Evolutionary conservation across 1,140 invertebrate genomes (phyloP).

Genomic region (Reticulitermes speratus): DNA sequence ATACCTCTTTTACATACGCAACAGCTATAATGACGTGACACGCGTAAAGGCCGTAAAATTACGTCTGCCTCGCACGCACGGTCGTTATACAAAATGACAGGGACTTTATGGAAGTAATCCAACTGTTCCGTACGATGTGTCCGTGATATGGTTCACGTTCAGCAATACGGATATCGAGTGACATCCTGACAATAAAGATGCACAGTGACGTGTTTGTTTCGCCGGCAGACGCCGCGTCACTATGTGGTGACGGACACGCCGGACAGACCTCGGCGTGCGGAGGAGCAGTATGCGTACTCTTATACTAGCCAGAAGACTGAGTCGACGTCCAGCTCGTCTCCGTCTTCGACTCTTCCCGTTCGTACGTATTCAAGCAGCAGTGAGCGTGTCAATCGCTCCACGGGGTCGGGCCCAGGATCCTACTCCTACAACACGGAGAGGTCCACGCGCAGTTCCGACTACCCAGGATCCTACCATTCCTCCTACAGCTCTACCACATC

Average conservation of each 20-base stretch:
- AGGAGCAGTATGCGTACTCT: constrained; percentile 80
- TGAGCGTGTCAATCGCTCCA: constrained; percentile 63
- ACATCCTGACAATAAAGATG: too few relatives aligned
- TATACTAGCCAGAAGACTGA: constrained; percentile 62
- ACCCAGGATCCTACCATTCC: constrained; percentile 71
- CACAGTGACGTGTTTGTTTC: not conserved
- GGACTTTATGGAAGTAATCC: too few relatives aligned
- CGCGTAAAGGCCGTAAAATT: too few relatives aligned
- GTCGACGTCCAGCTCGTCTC: constrained; percentile 46
- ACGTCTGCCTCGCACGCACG: too few relatives aligned
- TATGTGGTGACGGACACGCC: constrained; percentile 79
- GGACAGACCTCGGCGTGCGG: constrained; percentile 62
- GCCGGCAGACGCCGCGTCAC: constrained; percentile 72
- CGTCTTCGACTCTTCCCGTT: constrained; percentile 57
- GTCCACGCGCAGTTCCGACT: constrained; percentile 62
- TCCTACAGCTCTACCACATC: constrained; percentile 73
- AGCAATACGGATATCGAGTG: too few relatives aligned
- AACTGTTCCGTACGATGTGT: too few relatives aligned
- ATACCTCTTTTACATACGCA: too few relatives aligned
- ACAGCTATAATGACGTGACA: too few relatives aligned
- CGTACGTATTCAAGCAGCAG: constrained; percentile 63
- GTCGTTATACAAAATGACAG: too few relatives aligned
- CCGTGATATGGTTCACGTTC: too few relatives aligned
- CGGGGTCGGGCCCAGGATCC: constrained; percentile 59
- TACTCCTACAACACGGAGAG: constrained; percentile 74